phyloP scores from a whole-genome alignment of 2,888 invertebrate species.

The Chrysotoxum bicinctum region DNA sequence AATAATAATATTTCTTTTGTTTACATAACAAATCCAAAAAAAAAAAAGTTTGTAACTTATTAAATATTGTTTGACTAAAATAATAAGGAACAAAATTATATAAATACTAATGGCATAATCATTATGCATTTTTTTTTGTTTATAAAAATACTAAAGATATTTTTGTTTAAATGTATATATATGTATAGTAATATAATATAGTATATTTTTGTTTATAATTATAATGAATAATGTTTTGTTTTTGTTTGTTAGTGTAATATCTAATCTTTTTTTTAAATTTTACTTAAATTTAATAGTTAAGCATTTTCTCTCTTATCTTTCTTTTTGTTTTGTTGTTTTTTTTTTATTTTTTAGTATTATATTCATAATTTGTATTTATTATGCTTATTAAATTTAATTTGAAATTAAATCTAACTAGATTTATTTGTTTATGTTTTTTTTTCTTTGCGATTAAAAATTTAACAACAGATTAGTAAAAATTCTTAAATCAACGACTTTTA shows the following conservation, averaged over 20 bases:
- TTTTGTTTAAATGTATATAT: conserved; percentile 64
- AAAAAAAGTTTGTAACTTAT: conserved; percentile 29
- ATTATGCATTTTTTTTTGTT: conserved; percentile 51
- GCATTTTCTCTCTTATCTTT: conserved; percentile 78
- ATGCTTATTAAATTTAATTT: conserved; percentile 57
- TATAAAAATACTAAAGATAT: conserved; percentile 70
- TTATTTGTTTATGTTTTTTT: conserved; percentile 25
- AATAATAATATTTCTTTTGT: conserved; percentile 15
- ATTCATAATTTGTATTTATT: conserved; percentile 35
- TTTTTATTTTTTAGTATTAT: conserved; percentile 64
- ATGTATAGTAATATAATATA: conserved; percentile 66
- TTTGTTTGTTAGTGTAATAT: conserved; percentile 69
- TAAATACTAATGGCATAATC: conserved; percentile 50
- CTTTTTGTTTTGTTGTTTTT: conserved; percentile 74
- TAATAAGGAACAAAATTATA: conserved; percentile 40
- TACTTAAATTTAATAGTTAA: conserved; percentile 75
- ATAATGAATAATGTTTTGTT: conserved; percentile 74
- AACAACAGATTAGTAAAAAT: conserved; percentile 64
- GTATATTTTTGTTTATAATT: conserved; percentile 74
- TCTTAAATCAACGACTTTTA: conserved; percentile 48
- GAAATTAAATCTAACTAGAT: conserved; percentile 69
- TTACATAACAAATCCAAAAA: conserved; percentile 10
- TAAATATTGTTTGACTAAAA: conserved; percentile 39
- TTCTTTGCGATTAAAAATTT: conserved; percentile 61
- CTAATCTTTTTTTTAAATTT: conserved; percentile 70